Evolutionary conservation across 1,140 invertebrate genomes (phyloP).

Genomic region (Drosophila nannoptera): DNA sequence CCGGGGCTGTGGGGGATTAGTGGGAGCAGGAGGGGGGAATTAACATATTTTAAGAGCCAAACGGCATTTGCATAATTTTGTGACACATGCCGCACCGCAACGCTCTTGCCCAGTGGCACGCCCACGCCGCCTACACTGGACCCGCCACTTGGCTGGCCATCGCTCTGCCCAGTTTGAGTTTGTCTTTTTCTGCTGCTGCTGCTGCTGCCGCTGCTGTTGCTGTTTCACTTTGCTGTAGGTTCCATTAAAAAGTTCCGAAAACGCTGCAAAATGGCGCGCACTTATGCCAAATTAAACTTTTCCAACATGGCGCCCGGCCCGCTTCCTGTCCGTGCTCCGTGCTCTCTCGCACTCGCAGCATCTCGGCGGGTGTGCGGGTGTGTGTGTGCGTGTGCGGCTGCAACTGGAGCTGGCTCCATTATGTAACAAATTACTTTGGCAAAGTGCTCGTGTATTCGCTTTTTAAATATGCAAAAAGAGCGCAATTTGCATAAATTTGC

Average conservation of each 20-base stretch:
- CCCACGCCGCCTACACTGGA: neutral
- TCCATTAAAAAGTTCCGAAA: conserved; percentile 58
- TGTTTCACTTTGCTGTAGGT: conserved; percentile 30
- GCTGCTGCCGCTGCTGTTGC: conserved; percentile 12
- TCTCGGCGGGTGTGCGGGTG: neutral
- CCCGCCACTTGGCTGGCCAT: neutral
- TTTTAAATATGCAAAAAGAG: conserved; percentile 79
- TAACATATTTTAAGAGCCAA: conserved; percentile 73
- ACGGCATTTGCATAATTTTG: conserved; percentile 67
- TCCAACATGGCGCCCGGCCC: conserved; percentile 55
- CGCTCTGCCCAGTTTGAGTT: conserved; percentile 31
- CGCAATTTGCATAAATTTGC: conserved; percentile 79
- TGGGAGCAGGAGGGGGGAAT: conserved; percentile 30
- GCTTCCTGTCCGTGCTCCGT: conserved; percentile 9
- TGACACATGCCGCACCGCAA: conserved; percentile 14
- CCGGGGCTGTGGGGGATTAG: no score
- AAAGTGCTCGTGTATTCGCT: conserved; percentile 79
- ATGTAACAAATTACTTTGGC: conserved; percentile 77
- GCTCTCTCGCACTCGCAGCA: neutral
- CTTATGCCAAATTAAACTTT: conserved; percentile 78
- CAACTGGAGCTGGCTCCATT: conserved; percentile 56
- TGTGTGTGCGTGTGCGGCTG: conserved; percentile 6
- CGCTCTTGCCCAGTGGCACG: neutral
- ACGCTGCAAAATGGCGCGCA: conserved; percentile 59
- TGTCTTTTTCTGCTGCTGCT: neutral